A percentile compares a stretch with the other conserved stretches of the same genome.
Evolutionary conservation across 2,797 vertebrate species (phyloP).

Genomic region (Alcedo atthis): DNA sequence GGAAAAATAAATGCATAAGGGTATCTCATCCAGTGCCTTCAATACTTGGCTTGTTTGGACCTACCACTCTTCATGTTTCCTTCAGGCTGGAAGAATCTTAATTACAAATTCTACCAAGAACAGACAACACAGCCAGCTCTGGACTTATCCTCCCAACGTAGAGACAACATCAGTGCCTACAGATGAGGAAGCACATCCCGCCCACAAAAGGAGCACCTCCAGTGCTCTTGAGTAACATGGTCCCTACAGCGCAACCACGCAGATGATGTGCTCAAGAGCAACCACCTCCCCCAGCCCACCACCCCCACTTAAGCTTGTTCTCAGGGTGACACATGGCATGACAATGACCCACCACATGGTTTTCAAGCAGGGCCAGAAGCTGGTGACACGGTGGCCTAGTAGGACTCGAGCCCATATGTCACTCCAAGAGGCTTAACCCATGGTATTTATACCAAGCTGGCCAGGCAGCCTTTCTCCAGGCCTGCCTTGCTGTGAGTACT

Average conservation of each 20-base stretch:
- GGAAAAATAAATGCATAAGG: rapidly evolving
- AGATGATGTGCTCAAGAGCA: rapidly evolving
- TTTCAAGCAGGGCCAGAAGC: neutral
- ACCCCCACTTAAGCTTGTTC: neutral
- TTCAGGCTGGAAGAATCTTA: neutral
- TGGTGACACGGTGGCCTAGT: conserved; percentile 13
- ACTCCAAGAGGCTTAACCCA: conserved; percentile 21
- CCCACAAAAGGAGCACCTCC: neutral
- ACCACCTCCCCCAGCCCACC: neutral
- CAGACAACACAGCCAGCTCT: neutral
- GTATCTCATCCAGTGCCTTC: neutral
- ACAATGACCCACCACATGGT: neutral
- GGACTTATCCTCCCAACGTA: neutral
- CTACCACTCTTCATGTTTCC: neutral
- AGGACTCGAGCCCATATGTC: neutral
- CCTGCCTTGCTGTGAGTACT: neutral
- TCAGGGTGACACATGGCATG: rapidly evolving
- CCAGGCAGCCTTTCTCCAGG: neutral
- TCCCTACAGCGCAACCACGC: neutral
- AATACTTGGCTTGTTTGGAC: neutral
- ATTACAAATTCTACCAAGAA: neutral
- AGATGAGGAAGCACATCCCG: neutral
- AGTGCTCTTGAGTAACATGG: rapidly evolving
- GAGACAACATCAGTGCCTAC: neutral
- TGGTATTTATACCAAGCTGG: rapidly evolving